Base-by-base conservation (phyloP, 2,113 vertebrate species). In the Corythornis vintsioides region DNA sequence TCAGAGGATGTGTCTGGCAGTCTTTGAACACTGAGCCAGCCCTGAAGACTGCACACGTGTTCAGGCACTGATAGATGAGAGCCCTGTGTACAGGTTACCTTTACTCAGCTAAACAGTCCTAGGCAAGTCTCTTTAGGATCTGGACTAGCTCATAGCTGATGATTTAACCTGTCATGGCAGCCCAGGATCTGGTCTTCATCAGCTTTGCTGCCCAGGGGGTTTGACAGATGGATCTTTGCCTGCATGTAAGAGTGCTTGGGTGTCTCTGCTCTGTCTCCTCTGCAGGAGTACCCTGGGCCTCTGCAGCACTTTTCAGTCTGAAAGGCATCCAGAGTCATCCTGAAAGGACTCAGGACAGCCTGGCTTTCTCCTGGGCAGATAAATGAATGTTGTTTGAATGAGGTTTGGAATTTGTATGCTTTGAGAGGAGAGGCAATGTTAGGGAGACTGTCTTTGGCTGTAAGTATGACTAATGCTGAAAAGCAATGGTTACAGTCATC, bases 211-310 rank as follows among this genome's bases (percentile, higher is more conserved):
- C 5, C 15, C 48, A 74, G 48, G 28, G 15, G 12, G 19, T 57
- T 77, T 83, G 45, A 45, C 43, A 72, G 31, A 25, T 75, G n/a
- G 24, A 86, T 73, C 40, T 21, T 3, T 47, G 66, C 29, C 38
- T 0, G 0, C 1, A 1, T 5, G 5, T 40, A 35, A 45, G 50
- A 15, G 20, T 57, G 6, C n/a, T 77, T 0, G 1, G 31, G 33
- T 40, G 16, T 61, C 50, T 79, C 75, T 56, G 33, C 31, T 40
- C n/a, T 61, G 25, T 7, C 20, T 75, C 18, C 24, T 76, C 31
- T 65, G 57, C 35, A 65, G n/a, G 53, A 84, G 13, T 18, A 65
- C 10, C 2, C 21, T 22, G 16, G 24, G 17, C 26, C 52, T 69
- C 56, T 47, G 67, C 25, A 61, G 55, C 9, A 14, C 22, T 69